Conservation (phyloP, 2,888 invertebrate genomes). For the Volucella inflata region DNA sequence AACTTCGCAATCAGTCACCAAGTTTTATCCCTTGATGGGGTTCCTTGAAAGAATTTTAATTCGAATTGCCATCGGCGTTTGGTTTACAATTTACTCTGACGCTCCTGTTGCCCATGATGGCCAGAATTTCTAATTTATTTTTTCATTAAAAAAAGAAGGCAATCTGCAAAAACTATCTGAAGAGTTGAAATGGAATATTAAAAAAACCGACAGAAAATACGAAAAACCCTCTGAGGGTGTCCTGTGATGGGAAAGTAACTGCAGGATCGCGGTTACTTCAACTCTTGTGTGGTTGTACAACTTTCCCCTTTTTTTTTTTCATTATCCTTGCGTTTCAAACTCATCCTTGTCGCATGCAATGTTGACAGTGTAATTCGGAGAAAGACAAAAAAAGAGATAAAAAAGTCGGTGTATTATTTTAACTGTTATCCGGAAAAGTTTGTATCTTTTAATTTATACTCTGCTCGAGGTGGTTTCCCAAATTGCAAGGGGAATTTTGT, state of each 20-base stretch:
- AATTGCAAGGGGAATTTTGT: background rate
- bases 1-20: background rate
- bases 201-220: constrained; percentile 1
- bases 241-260: background rate
- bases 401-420: too few relatives aligned
- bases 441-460: constrained; percentile 36
- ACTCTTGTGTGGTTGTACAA: background rate
- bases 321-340: background rate
- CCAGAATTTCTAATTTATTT: constrained; percentile 68
- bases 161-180: constrained; percentile 12
- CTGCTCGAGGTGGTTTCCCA: constrained; percentile 9
- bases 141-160: constrained; percentile 47
- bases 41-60: constrained; percentile 12
- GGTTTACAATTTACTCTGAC: background rate
- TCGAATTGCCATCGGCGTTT: constrained; percentile 37
- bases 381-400: constrained; percentile 8
- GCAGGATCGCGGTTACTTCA: background rate
- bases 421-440: background rate
- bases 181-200: constrained; percentile 9
- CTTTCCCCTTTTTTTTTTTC: background rate
- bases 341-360: constrained; percentile 15
- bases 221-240: background rate
- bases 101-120: constrained; percentile 33
- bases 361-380: constrained; percentile 40
- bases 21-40: background rate